Percentiles rank a stretch among this genome's conserved stretches.
Conservation (phyloP, 2,888 invertebrate genomes). For the Apotomis capreana region DNA sequence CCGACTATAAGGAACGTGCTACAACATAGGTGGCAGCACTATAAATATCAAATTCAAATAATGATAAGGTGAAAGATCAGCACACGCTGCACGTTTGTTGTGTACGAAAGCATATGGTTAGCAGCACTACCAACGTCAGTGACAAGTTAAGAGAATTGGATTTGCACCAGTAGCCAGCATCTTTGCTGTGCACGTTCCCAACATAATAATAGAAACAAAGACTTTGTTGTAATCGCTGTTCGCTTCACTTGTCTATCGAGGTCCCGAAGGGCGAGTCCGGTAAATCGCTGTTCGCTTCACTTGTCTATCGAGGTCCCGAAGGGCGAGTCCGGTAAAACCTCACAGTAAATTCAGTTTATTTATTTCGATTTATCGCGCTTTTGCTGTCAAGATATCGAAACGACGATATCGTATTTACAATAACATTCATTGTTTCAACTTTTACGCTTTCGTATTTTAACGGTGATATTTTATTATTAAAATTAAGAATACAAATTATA, state of each 20-base stretch:
- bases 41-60: no score
- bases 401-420: not conserved
- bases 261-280: slow-evolving; percentile 4
- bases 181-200: no score
- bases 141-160: no score
- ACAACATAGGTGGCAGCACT: no score
- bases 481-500: no score
- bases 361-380: slow-evolving; percentile 27
- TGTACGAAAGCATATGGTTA: no score
- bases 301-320: not conserved
- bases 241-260: slow-evolving; percentile 9
- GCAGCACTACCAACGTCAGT: no score
- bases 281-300: slow-evolving; percentile 21
- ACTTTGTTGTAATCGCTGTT: slow-evolving; percentile 5
- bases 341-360: slow-evolving; percentile 18
- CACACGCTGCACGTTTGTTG: no score
- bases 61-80: no score
- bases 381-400: slow-evolving; percentile 25
- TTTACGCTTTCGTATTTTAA: not conserved
- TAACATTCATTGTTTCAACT: not conserved
- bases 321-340: slow-evolving; percentile 12
- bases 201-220: not conserved
- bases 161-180: no score
- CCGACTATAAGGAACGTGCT: no score
- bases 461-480: not conserved